Evolutionary conservation across 2,113 vertebrate genomes (phyloP).

Genomic region (Sprattus sprattus): DNA sequence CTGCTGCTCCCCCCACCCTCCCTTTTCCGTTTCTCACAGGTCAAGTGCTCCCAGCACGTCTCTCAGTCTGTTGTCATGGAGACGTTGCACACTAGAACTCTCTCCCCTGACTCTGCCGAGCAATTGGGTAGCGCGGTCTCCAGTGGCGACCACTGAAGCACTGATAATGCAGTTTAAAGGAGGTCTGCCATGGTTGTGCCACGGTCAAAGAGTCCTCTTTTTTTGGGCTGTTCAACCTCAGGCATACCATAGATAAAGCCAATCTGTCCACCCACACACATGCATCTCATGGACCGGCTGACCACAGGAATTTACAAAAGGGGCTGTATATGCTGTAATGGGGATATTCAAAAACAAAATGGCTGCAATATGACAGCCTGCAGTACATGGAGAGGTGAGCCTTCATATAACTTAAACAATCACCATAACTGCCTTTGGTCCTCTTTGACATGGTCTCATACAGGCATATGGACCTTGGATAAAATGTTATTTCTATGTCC

Average conservation of each 20-base stretch:
- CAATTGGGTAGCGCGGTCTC: constrained; percentile 53
- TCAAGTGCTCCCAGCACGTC: constrained; percentile 55
- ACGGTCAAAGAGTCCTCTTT: neutral
- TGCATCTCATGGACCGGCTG: neutral
- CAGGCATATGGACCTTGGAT: neutral
- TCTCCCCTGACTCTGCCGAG: constrained; percentile 2
- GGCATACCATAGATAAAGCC: neutral
- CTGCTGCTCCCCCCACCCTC: constrained; percentile 27
- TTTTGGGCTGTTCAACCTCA: neutral
- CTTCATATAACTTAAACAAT: neutral
- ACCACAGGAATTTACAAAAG: constrained; percentile 13
- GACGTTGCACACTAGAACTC: constrained; percentile 43
- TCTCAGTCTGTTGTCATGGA: constrained; percentile 61
- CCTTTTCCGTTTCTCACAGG: constrained; percentile 49
- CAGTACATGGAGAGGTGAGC: neutral
- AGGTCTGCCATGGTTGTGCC: neutral
- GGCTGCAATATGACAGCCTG: neutral
- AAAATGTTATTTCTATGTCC: neutral
- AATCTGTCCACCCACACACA: constrained; percentile 1
- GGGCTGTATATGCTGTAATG: neutral
- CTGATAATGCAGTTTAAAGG: constrained; percentile 29
- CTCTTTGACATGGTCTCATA: neutral
- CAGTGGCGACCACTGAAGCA: constrained; percentile 36
- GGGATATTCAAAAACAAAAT: neutral
- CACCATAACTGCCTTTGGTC: neutral